Base-by-base conservation (phyloP, 2,888 invertebrate species). In the Agrotis segetum region DNA sequence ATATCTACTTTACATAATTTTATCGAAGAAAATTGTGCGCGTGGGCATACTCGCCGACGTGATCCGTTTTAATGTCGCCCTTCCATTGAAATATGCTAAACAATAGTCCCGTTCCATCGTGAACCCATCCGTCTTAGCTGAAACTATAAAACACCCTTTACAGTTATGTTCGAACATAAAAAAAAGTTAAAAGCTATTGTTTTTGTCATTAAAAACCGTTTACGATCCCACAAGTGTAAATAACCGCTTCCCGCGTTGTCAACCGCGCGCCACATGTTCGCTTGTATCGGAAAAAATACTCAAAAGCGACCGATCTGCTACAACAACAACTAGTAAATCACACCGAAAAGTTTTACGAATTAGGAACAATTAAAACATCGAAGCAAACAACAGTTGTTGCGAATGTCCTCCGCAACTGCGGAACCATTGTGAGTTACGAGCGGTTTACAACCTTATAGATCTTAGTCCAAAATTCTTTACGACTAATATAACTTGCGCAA, bases 311-410 rank as follows among this genome's bases (percentile, higher is more conserved):
- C 89, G 89, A 93, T 92, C 88, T 87, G 85, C 88, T 92, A 88
- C 88, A 93, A 93, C 92, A 94, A 94, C 92, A 61, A 93, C 89
- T 88, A 89, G 92, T 95, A 95, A 96, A 96, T 95, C 93, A 94
- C 88, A 85, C 84, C 89, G 87, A 91, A 94, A 95, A 96, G 92
- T 95, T 96, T 95, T 91, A 93, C 93, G 92, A 95, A 95, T 96
- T 95, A 95, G 92, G 91, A 94, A 95, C 96, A 95, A 96, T 96
- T 96, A 96, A 94, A 96, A 94, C 94, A 92, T 94, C 90, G 92
- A 91, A 92, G 92, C 93, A 94, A 96, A 96, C 95, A 96, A 93
- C 96, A 96, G 95, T 96, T 96, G 96, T 93, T 93, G 91, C 92
- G 86, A 95, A 96, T 95, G 95, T 93, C 93, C 93, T 91, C 93